Base-by-base conservation (phyloP, 37 sponge, comb jelly and placozoan species). In the Theonella swinhoei region DNA sequence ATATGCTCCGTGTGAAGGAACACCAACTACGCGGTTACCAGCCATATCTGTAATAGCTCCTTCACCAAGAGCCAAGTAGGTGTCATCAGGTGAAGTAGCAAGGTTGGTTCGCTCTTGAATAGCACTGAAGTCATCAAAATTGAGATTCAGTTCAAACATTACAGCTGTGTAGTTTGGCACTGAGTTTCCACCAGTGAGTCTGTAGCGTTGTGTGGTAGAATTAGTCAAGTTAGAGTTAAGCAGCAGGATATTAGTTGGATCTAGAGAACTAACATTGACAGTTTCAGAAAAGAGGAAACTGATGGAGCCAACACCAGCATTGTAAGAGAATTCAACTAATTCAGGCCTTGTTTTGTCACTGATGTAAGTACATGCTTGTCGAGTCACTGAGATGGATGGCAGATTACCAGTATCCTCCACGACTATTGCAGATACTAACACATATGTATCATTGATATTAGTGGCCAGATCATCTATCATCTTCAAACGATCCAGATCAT, bases 401-500 rank as follows among this genome's bases (percentile, higher is more conserved):
- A 87, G 85, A 1, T 76, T 68, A 23, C 89, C 84, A 1, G 95
- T 88, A 37, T 91, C 90, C 39, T 42, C 7, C 35, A 95, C 68
- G 3, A 82, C 89, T 19, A 79, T 29, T 19, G 82, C 74, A 24
- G 91, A 64, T 2, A 91, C 71, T 24, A 62, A 88, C 24, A 96
- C 37, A 74, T 72, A 96, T 7, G 94, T 96, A 76, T 93, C 68
- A 54, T 87, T 79, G 32, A 43, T 32, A 38, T 62, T 88, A 29
- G 94, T 93, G 26, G 94, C 96, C 8, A 96, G 87, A 4, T 68
- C 30, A 25, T 87, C 75, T 8, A 72, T 68, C 73, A 76, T 88
- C 76, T 96, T 96, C 63, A 96, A 86, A 34, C 32, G 72, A 76
- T 91, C 88, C 42, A 96, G 68, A 65, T 96, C 94, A n/a, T 39